Percentiles rank a stretch among this genome's conserved stretches.
phyloP scores from a whole-genome alignment of 2,888 invertebrate species.

The Scaptomyza polygonia region DNA sequence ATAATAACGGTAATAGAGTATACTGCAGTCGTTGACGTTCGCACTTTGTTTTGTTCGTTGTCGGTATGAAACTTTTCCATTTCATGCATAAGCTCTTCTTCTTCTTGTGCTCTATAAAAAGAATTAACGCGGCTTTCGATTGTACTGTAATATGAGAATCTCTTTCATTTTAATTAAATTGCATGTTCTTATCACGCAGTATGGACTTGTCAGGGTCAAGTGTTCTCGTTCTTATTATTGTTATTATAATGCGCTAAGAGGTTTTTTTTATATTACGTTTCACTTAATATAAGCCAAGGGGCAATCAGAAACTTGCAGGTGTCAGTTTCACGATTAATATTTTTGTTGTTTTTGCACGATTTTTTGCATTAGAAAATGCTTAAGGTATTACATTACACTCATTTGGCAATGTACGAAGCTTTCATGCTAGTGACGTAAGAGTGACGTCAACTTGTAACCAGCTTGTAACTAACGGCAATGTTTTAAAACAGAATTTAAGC shows the following conservation, averaged over 20 bases:
- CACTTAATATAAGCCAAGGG: constrained; percentile 22
- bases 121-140: constrained; percentile 17
- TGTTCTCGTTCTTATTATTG: constrained; percentile 8
- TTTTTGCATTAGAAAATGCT: constrained; percentile 42
- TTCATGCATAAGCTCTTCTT: constrained; percentile 16
- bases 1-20: not conserved
- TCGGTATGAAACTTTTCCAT: constrained; percentile 32
- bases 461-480: too few species aligned
- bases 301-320: constrained; percentile 45
- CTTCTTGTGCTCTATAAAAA: constrained; percentile 8
- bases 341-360: constrained; percentile 41
- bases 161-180: constrained; percentile 62
- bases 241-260: constrained; percentile 33
- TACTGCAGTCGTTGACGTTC: constrained; percentile 2
- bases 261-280: constrained; percentile 16
- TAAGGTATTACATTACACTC: constrained; percentile 56
- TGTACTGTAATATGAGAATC: constrained; percentile 60
- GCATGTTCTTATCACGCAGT: constrained; percentile 45
- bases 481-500: too few species aligned
- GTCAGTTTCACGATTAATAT: constrained; percentile 44
- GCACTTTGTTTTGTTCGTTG: not conserved
- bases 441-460: constrained; percentile 21
- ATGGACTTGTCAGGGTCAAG: constrained; percentile 33
- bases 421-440: constrained; percentile 46
- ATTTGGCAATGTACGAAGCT: constrained; percentile 2